A percentile compares a stretch with the other conserved stretches of the same genome.
Conservation (phyloP, 2,888 invertebrate genomes). For the Athripsodes cinereus region DNA sequence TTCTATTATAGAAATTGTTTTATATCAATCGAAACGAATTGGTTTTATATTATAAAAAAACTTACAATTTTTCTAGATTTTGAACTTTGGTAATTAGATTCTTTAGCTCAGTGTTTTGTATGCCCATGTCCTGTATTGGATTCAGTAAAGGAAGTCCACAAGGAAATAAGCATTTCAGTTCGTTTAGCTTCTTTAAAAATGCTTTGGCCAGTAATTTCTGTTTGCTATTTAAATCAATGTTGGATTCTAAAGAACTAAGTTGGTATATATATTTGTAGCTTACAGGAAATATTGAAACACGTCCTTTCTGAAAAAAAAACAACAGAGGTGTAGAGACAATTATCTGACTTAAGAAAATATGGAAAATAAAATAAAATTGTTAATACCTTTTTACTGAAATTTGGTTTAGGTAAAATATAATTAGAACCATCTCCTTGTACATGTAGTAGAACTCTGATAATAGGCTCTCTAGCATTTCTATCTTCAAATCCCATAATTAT, state of each 20-base stretch:
- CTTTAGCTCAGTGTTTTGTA: conserved; percentile 73
- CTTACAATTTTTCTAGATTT: conserved; percentile 66
- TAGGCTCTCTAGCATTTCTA: conserved; percentile 51
- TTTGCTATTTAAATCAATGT: conserved; percentile 73
- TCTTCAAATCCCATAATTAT: conserved; percentile 56
- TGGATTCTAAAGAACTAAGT: conserved; percentile 83
- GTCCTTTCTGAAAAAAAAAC: conserved; percentile 54
- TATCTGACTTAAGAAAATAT: too few species aligned
- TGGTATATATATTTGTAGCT: conserved; percentile 73
- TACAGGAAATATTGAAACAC: conserved; percentile 85
- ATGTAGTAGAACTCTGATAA: conserved; percentile 78
- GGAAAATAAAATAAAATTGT: too few species aligned
- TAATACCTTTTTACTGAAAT: conserved; percentile 37
- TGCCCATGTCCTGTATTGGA: conserved; percentile 94
- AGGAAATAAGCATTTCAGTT: conserved; percentile 85
- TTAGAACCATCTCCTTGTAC: conserved; percentile 62
- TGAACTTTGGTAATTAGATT: conserved; percentile 77
- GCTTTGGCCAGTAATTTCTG: conserved; percentile 77
- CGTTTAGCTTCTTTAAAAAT: conserved; percentile 76
- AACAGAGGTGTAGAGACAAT: not conserved
- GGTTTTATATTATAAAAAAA: conserved; percentile 2
- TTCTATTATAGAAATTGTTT: too few species aligned
- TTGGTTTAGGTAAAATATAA: conserved; percentile 33
- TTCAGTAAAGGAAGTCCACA: conserved; percentile 84
- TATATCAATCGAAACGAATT: too few species aligned